Conservation (phyloP, 1,140 invertebrate species). For the Diplogasteroides magnus region DNA sequence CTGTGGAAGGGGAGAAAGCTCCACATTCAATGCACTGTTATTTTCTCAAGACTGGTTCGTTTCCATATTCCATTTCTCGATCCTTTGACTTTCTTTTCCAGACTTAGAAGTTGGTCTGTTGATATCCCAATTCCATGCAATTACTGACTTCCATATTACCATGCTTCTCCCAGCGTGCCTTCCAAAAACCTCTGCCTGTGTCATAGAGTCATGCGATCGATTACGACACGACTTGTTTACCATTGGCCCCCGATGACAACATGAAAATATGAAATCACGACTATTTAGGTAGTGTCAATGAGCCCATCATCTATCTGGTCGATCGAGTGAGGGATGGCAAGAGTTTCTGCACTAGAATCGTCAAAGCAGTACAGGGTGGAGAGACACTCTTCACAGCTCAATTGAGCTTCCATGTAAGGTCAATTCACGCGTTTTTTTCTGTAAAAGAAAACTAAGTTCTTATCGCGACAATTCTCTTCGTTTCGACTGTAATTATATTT, state of each 20-base stretch:
- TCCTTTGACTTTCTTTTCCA: too few species aligned
- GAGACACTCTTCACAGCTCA: slow-evolving; percentile 55
- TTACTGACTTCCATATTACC: too few species aligned
- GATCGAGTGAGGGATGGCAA: slow-evolving; percentile 55
- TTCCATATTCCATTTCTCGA: too few species aligned
- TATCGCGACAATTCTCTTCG: too few species aligned
- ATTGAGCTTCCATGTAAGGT: slow-evolving; percentile 55
- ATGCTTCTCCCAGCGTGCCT: too few species aligned
- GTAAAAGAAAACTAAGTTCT: neutral
- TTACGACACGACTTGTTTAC: too few species aligned
- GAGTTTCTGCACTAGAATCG: slow-evolving; percentile 53
- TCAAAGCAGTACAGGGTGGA: slow-evolving; percentile 56
- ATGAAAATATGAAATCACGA: neutral
- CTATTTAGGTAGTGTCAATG: slow-evolving; percentile 42
- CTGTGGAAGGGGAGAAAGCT: neutral
- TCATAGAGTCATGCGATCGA: too few species aligned
- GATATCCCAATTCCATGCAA: too few species aligned
- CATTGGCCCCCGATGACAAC: too few species aligned
- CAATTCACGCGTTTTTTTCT: neutral
- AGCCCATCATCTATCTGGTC: slow-evolving; percentile 56
- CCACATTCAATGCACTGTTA: neutral
- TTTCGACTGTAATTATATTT: neutral
- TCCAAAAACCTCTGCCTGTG: too few species aligned
- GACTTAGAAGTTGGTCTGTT: too few species aligned
- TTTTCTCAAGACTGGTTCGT: neutral